These are phyloP conservation scores for Malaclemys terrapin DNA, from an alignment of 2,113 vertebrate genomes.

Conservation along the genomic window DNA sequence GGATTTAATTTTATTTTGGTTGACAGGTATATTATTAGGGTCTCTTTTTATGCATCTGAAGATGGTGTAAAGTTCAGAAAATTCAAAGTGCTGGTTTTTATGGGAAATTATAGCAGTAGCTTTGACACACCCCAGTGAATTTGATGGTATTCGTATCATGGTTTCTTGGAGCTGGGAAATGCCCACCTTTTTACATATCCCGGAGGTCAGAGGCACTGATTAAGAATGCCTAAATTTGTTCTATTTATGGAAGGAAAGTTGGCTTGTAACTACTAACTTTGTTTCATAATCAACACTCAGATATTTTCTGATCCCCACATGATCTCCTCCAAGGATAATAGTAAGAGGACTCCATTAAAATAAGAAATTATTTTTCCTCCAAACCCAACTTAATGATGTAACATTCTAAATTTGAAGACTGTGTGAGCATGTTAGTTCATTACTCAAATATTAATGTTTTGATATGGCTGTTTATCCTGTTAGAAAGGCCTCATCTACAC, in stretches of 20 bases:
- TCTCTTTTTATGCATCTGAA: no score
- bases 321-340: not conserved
- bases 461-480: not conserved
- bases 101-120: not conserved
- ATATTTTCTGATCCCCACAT: not conserved
- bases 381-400: not conserved
- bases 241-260: not conserved
- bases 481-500: not conserved
- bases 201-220: not conserved
- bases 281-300: not conserved
- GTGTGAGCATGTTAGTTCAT: not conserved
- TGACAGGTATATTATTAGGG: no score
- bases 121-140: no score
- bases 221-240: not conserved
- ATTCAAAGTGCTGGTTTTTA: not conserved
- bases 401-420: no score
- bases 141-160: not conserved
- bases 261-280: no score
- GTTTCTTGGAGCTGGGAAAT: not conserved
- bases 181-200: no score
- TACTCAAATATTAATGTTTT: not conserved
- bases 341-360: not conserved
- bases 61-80: no score
- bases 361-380: not conserved
- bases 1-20: not conserved